A percentile compares a stretch with the other conserved stretches of the same genome.
Evolutionary conservation across 2,888 invertebrate species (phyloP).

Genomic region (Aradus depressus): DNA sequence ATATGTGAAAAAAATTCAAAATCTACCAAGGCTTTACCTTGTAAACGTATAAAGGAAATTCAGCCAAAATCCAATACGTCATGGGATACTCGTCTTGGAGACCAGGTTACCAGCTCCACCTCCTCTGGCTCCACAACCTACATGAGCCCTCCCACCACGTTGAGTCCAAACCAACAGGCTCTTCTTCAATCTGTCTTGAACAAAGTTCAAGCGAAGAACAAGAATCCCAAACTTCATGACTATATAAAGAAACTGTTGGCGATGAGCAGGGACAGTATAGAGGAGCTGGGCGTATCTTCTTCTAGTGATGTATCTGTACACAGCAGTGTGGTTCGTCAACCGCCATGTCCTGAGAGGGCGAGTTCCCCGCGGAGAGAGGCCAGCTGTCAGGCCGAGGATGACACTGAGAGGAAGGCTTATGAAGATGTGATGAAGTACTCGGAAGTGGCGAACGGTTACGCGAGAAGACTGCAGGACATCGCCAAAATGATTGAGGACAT

Average conservation of each 20-base stretch:
- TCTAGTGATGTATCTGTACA: constrained; percentile 21
- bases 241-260: constrained; percentile 42
- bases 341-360: background rate
- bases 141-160: constrained; percentile 21
- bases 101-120: background rate
- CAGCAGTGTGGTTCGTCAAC: constrained; percentile 1
- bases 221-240: constrained; percentile 34
- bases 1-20: constrained; percentile 9
- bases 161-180: constrained; percentile 24
- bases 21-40: background rate
- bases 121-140: constrained; percentile 23
- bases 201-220: constrained; percentile 21
- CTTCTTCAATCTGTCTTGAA: constrained; percentile 17
- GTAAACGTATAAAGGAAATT: background rate
- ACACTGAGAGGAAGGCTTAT: background rate
- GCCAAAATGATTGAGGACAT: constrained; percentile 16
- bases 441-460: constrained; percentile 14
- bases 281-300: constrained; percentile 37
- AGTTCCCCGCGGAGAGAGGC: background rate
- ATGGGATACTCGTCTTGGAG: background rate
- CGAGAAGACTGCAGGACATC: constrained; percentile 7
- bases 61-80: too few relatives aligned
- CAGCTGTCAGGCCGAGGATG: background rate
- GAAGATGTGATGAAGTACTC: constrained; percentile 23
- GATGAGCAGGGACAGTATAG: constrained; percentile 43